A percentile compares a stretch with the other conserved stretches of the same genome.
phyloP scores from a whole-genome alignment of 2,888 invertebrate species.

The Himalopsyche japonica region DNA sequence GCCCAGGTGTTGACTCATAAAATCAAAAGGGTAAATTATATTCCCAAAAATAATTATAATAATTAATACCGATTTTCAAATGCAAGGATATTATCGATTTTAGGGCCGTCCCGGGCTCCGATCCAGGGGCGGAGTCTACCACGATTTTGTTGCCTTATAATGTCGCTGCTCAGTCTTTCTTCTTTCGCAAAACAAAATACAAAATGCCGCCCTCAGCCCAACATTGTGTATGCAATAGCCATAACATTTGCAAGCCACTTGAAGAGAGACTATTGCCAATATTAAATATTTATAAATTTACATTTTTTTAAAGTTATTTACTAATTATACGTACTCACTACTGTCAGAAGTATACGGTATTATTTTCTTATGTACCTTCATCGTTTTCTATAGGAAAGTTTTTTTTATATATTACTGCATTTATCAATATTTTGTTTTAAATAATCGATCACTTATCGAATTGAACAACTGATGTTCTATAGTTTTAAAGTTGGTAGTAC shows the following conservation, averaged over 20 bases:
- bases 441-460: too few relatives aligned
- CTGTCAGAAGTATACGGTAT: too few relatives aligned
- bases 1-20: neutral
- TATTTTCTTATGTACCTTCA: too few relatives aligned
- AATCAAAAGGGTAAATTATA: neutral
- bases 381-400: too few relatives aligned
- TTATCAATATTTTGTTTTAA: too few relatives aligned
- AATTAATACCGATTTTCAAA: neutral
- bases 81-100: neutral
- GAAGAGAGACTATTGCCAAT: neutral
- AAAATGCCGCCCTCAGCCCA: neutral
- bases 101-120: slow-evolving; percentile 4
- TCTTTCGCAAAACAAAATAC: neutral
- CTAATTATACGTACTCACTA: too few relatives aligned
- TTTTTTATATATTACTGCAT: too few relatives aligned
- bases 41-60: neutral
- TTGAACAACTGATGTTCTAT: too few relatives aligned
- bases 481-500: too few relatives aligned
- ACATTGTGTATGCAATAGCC: neutral
- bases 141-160: slow-evolving; percentile 10
- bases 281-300: neutral
- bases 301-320: neutral
- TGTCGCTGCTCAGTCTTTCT: neutral
- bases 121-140: slow-evolving; percentile 16
- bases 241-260: neutral